Base-by-base conservation (phyloP, 2,113 vertebrate species). In the Planiliza haematocheilus region DNA sequence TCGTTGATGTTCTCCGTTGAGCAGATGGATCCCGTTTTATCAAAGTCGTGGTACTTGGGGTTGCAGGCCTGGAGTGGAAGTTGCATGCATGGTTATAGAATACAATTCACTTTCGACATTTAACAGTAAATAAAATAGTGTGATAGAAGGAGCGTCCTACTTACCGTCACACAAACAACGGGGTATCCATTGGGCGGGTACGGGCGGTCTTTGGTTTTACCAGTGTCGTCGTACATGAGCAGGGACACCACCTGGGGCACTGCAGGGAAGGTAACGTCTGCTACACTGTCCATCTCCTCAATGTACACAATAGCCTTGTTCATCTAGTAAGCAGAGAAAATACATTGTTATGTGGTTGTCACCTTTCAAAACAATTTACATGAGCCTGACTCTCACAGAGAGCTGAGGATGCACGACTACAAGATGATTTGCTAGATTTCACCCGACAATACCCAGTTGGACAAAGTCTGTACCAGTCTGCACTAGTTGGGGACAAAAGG, bases 11-110 rank as follows among this genome's bases (percentile, higher is more conserved):
- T 93, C 88, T 96, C 95, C 9, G 52, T 68, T 7, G 90, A 49
- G 59, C 95, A 96, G 90, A 96, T 95, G 52, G 94, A 95, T 14
- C 94, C 93, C 0, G 95, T 97, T 86, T 96, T 96, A 74, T 96
- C 91, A 41, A 94, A 96, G 74, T 95, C 93, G 10, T 93, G 91
- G 81, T 94, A 95, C 74, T 95, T 96, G 0, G 95, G 94, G 82
- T 95, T 96, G 75, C 95, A 95, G 12, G 94, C 94, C 94, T 96
- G 57, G 8, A 17, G 46, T 56, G 43, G 16, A 53, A 11, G 7
- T 13, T 4, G 59, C 42, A 52, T 2, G 39, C n/a, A 20, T 11
- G 4, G 8, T 42, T 5, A 2, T 12, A 38, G 12, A 48, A 20
- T 11, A 13, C 7, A 43, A 43, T 20, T 16, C 6, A 9, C 4